Base-by-base conservation (phyloP, 2,888 invertebrate species). In the Drosophila aldrichi region DNA sequence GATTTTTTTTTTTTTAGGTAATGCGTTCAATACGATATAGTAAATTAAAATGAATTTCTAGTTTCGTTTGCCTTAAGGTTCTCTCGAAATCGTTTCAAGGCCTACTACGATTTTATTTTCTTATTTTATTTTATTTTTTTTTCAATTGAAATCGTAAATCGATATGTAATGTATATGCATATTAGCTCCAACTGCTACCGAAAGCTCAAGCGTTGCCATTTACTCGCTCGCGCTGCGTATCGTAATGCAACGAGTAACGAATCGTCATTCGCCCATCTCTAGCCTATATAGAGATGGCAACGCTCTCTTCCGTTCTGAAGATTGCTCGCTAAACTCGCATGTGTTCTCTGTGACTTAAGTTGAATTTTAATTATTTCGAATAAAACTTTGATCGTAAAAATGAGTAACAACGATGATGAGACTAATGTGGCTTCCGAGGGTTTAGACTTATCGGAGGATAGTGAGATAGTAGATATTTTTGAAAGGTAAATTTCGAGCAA, bases 11-110 rank as follows among this genome's bases (percentile, higher is more conserved):
- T 25, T 25, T 25, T 65, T 43, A 43, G 61, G 22, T 54, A 20
- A 62, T 58, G 73, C 68, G 76, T 62, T 69, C 59, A 51, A 57
- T 62, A 69, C 36, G 40, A 48, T 20, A 32, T 36, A 55, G 18
- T 69, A 61, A 69, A 44, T 40, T 51, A 75, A 75, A 58, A 34
- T 65, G 48, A 56, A 22, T 22, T 32, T 14, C 0, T 18, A 14
- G 6, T 0, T 7, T 2, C 6, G 6, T 12, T 43, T 20, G 20
- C 14, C 12, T 6, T 12, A 1, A 12, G 1, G 1, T 72, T 0
- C 18, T 3, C 2, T 10, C 16, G 10, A 18, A 14, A 12, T 29
- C 2, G 5, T 3, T 2, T 3, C 20, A 34, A 43, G 61, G 54
- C 70, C 48, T 68, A 75, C 76, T 57, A 9, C 7, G 25, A 7